Base-by-base conservation (phyloP, 2,113 vertebrate genomes). In the Lycaon pictus region DNA sequence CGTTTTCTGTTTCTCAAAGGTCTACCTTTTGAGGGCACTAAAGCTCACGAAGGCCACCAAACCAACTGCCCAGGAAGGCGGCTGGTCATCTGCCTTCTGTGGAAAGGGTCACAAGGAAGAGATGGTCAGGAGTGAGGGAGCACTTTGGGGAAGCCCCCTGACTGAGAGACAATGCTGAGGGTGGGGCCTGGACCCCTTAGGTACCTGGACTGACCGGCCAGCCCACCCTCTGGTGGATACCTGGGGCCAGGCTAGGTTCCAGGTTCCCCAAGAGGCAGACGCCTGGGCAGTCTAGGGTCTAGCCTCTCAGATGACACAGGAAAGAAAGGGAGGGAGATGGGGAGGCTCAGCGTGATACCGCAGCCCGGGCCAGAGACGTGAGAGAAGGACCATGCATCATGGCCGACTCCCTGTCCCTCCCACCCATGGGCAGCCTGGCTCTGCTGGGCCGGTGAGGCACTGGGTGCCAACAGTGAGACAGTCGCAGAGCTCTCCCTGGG, bases 331-430 rank as follows among this genome's bases (percentile, higher is more conserved):
- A 51, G 6, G 27, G 16, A 56, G 58, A 20, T 0, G 5, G 9
- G 29, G 32, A 58, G n/a, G 35, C 6, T 67, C 15, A 25, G 60
- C 35, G 53, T 23, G 63, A 48, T 1, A 19, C 55, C 3, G 9
- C 22, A 84, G 55, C 55, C 62, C 12, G 11, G 58, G 27, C 71
- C 93, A 58, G 32, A 51, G 2, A 32, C 15, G 29, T 67, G 71
- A 51, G 53, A 35, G 8, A 35, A 7, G 25, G 37, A 37, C 13
- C 43, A 32, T 0, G 13, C 9, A 0, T 19, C 4, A 4, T 2
- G 32, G 63, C 27, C 0, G 2, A 35, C 69, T 22, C 48, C 69
- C 25, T 15, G 10, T 19, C 17, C 9, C n/a, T 62, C 48, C 3
- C 8, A 4, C 0, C 23, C 5, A 1, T 35, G 56, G 48, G 35